Evolutionary conservation across 2,888 invertebrate species (phyloP).

Genomic region (Muscina levida): DNA sequence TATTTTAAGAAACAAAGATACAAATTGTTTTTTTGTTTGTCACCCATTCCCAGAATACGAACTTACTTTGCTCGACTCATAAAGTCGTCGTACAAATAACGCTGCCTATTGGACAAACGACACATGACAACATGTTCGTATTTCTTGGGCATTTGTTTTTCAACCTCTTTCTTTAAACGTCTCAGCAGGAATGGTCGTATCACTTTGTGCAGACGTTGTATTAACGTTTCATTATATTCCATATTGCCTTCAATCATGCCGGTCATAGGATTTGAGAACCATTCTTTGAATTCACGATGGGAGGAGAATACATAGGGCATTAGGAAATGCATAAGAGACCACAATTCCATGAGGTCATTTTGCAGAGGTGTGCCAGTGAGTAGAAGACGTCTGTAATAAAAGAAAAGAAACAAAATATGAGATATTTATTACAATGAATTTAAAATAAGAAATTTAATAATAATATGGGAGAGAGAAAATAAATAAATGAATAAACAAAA

Average conservation of each 20-base stretch:
- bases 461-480: no score
- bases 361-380: slow-evolving; percentile 97
- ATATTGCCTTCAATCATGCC: slow-evolving; percentile 97
- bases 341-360: slow-evolving; percentile 97
- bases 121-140: slow-evolving; percentile 97
- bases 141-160: slow-evolving; percentile 98
- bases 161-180: slow-evolving; percentile 95
- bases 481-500: not conserved
- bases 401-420: not conserved
- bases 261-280: slow-evolving; percentile 98
- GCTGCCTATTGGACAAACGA: slow-evolving; percentile 95
- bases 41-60: slow-evolving; percentile 50
- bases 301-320: slow-evolving; percentile 99
- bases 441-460: no score
- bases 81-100: slow-evolving; percentile 99
- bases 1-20: not conserved
- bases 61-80: slow-evolving; percentile 96
- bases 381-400: slow-evolving; percentile 86
- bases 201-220: slow-evolving; percentile 94
- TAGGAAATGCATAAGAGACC: slow-evolving; percentile 98
- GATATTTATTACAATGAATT: not conserved
- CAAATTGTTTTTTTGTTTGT: no score
- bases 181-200: slow-evolving; percentile 95
- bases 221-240: slow-evolving; percentile 94
- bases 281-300: slow-evolving; percentile 97